Evolutionary conservation across 2,888 invertebrate genomes (phyloP), one percentile per base, ranked within the genome.

Genomic region (Copidosoma aretas): DNA sequence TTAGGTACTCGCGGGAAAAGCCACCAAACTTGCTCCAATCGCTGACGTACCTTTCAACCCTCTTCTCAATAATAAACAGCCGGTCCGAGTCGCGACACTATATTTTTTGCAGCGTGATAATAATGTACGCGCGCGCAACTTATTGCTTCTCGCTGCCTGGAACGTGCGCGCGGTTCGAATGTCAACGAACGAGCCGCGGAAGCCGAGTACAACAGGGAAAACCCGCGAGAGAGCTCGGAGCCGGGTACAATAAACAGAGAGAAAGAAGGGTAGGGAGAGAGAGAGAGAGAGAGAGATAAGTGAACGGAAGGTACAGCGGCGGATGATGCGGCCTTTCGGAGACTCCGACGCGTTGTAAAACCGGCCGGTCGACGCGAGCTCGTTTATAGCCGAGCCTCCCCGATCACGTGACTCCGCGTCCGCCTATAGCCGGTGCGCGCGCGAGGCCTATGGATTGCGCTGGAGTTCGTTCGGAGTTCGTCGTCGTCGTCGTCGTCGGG

Each of bases 311-410:
- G 25, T 56, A 21, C 17, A n/a, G n/a, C n/a, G n/a, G 17, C 12
- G 25, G 22, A 1, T n/a, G 57, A 49, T 62, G 59, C 57, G 32
- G 5, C 49, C 24, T n/a, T 25, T 10, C n/a, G 32, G 66, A 63
- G 58, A 4, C 17, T 60, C 54, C 14, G 56, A 24, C 61, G 67
- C 67, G 64, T 43, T 80, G 75, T 76, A 78, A 79, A 76, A 79
- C 81, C 83, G 82, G 83, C 82, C 82, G 82, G 82, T 77, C 76
- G 74, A 71, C 70, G 41, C 41, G 71, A 72, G 70, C 64, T 68
- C 71, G 77, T 78, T 82, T 82, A 82, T 82, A 82, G 67, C 70
- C 74, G 73, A 76, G 74, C 71, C 4, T 32, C 25, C 22, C 32
- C 41, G 67, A 77, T 82, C 82, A 83, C 81, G 81, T 82, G 82